Evolutionary conservation across 2,888 invertebrate species (phyloP).

Genomic region (Thereva nobilitata): DNA sequence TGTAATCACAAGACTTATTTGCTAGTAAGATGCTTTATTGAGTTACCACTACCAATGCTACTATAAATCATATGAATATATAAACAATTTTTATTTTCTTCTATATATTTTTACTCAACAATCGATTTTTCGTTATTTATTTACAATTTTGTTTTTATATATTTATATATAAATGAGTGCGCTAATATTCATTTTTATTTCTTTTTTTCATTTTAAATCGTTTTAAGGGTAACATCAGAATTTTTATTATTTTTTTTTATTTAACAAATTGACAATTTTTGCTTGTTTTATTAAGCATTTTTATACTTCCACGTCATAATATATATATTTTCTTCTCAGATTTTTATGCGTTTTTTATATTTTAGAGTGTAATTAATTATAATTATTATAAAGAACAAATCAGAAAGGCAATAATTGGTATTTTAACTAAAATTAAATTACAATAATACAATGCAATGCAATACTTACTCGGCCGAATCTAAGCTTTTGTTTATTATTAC

Average conservation of each 20-base stretch:
- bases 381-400: no score
- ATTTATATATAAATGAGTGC: slow-evolving; percentile 21
- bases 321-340: neutral
- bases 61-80: no score
- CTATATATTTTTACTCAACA: slow-evolving; percentile 32
- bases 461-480: no score
- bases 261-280: slow-evolving; percentile 33
- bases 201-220: slow-evolving; percentile 20
- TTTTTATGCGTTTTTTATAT: neutral
- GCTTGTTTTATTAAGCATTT: slow-evolving; percentile 21
- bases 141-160: slow-evolving; percentile 32
- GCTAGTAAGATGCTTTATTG: no score
- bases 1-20: no score
- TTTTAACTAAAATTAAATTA: no score
- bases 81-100: no score
- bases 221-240: slow-evolving; percentile 27
- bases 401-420: no score
- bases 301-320: slow-evolving; percentile 1
- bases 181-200: neutral
- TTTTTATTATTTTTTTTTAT: slow-evolving; percentile 11
- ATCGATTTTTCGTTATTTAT: slow-evolving; percentile 33
- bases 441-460: no score
- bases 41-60: no score
- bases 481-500: no score
- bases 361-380: neutral